Base-by-base conservation (phyloP, 2,113 vertebrate species). In the Oryzias curvinotus region DNA sequence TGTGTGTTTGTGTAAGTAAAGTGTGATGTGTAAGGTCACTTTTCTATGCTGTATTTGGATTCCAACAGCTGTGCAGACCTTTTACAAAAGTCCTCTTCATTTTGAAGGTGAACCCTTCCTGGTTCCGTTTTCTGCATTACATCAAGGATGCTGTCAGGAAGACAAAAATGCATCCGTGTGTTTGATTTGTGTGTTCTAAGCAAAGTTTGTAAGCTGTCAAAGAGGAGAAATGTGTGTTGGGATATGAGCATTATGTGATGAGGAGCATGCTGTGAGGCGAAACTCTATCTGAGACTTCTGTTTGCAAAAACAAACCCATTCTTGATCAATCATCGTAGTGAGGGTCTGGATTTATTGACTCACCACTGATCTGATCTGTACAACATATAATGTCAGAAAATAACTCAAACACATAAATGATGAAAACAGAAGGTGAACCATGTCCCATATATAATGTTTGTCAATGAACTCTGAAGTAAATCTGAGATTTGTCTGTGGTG, bases 241-340 rank as follows among this genome's bases (percentile, higher is more conserved):
- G 87, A 90, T 88, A 82, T 90, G 86, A 89, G 88, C 88, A 86
- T 91, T 90, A 87, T 86, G 84, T 91, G 91, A 91, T 91, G 88
- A 91, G 89, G 67, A 72, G 65, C 89, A 55, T 81, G 83, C 88
- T 89, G 92, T 68, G 86, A 86, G 79, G 77, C 77, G 74, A 80
- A 57, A 54, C 75, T 86, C 75, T 83, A 85, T 91, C 87, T 86
- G 82, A 57, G 64, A 71, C 36, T 14, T 71, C 71, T 61, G 65
- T 52, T 67, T 59, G 59, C 48, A 59, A 68, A 71, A 60, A 75
- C 10, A 61, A 48, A 65, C 68, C 58, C 48, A 61, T 63, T 55
- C 8, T 14, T 7, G 53, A 44, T 59, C 10, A 42, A 7, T 55
- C 57, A 21, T 42, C 18, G 18, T 51, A 57, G 23, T 65, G 44